Evolutionary conservation across 1,140 invertebrate genomes (phyloP), one percentile per base, ranked within the genome.

Genomic region (Antheraea pernyi): DNA sequence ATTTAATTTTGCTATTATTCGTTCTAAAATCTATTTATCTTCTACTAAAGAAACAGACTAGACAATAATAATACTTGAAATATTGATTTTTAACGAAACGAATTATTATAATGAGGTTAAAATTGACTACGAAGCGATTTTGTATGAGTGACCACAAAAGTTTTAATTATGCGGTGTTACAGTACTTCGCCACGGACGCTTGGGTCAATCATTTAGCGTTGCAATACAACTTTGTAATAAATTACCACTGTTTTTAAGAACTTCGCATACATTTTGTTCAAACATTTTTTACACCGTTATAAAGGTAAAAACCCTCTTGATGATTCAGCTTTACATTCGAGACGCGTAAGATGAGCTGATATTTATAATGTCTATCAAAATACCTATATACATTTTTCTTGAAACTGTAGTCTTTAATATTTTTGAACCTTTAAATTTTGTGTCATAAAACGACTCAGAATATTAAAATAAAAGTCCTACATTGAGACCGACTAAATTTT

Each of bases 221-320:
- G 68, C 22, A 19, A 63, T 69, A 53, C 42, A 64, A 67, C 30
- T 53, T 39, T 39, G 68, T 61, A 63, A 63, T 36, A 53, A 7
- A 13, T 74, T 48, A 48, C 65, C 68, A 59, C 46, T 69, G 60
- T 70, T 59, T 69, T 67, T 66, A 48, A 65, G 59, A n/a, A 61
- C 19, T 65, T n/a, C 9, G 36, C 36, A 65, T 65, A n/a, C 64
- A 46, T 48, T 46, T 22, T 19, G 39, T 48, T 9, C 37, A 65
- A 65, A 65, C 37, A 65, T 48, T 71, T 64, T 53, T 58, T 64
- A 62, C 68, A 70, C 72, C 72, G 69, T 74, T 74, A 70, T 59
- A 70, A 70, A 70, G 68, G 62, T 61, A 48, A 65, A 66, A 70
- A 70, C 69, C 69, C 64, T 30, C 59, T 58, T 22, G 66, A 53